phyloP scores from a whole-genome alignment of 2,888 invertebrate species.

The Platerodrilus igneus region DNA sequence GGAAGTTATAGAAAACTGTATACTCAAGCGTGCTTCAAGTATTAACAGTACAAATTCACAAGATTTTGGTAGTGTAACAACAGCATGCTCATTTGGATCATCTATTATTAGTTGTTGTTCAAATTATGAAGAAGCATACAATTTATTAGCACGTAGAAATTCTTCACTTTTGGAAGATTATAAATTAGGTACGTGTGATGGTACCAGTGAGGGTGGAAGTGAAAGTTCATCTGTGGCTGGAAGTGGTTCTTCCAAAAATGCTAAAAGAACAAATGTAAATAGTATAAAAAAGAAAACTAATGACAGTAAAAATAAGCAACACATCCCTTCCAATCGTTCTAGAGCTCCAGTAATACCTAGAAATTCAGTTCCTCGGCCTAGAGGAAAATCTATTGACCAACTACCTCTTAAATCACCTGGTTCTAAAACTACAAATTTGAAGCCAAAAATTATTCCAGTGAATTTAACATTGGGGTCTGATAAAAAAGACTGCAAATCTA shows the following conservation, averaged over 20 bases:
- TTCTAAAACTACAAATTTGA: constrained; percentile 17
- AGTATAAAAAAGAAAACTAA: constrained; percentile 56
- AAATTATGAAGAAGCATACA: constrained; percentile 61
- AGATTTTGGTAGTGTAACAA: constrained; percentile 52
- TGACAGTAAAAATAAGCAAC: constrained; percentile 37
- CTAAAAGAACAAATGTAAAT: constrained; percentile 45
- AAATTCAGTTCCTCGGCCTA: constrained; percentile 21
- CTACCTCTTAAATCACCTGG: constrained; percentile 56
- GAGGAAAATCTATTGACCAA: constrained; percentile 54
- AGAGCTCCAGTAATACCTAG: constrained; percentile 39
- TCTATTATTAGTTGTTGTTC: constrained; percentile 75
- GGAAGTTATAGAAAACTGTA: constrained; percentile 57
- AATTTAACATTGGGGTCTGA: constrained; percentile 10
- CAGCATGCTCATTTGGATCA: constrained; percentile 70
- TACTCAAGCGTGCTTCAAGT: constrained; percentile 52
- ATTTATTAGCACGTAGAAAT: constrained; percentile 46
- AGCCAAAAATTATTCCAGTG: constrained; percentile 7
- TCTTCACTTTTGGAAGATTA: constrained; percentile 45
- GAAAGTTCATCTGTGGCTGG: constrained; percentile 71
- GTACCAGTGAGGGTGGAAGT: constrained; percentile 67
- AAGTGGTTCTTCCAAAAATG: constrained; percentile 40
- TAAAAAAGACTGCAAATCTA: constrained; percentile 10
- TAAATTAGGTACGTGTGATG: constrained; percentile 46
- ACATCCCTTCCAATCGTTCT: constrained; percentile 32
- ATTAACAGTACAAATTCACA: constrained; percentile 62